Base-by-base conservation (phyloP, 2,113 vertebrate species). In the Platanista minor region DNA sequence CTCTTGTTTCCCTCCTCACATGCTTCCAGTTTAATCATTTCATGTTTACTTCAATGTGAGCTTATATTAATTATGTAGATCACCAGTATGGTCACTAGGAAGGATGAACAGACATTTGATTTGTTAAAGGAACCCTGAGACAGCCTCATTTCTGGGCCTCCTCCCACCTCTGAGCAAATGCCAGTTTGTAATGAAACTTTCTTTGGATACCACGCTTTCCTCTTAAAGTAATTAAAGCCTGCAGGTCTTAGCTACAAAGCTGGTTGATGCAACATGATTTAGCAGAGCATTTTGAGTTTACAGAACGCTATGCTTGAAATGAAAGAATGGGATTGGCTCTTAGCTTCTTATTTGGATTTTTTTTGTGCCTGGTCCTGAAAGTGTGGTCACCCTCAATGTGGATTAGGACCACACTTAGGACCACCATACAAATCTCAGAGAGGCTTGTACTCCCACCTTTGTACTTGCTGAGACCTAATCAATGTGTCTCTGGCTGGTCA, bases 101-200 rank as follows among this genome's bases (percentile, higher is more conserved):
- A 82, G 29, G 49, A 85, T 64, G 41, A 80, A 86, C 29, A 93
- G 74, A 67, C 23, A 80, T 9, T 92, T 77, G 43, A 69, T 59
- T 93, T 97, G 78, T 39, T 78, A n/a, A 89, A 83, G 31, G 52
- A 82, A 85, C 36, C 33, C 62, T n/a, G 46, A 92, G 57, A 95
- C 46, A 87, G n/a, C 43, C 18, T 84, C 21, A 67, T 59, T 85
- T 67, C 43, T 69, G 69, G 81, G 61, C 12, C 11, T 61, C 25
- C 59, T 39, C 59, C n/a, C 57, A 54, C 17, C 41, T 2, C 18
- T 20, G 71, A 90, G 67, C 31, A 80, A 92, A 67, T 90, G 21
- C 31, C 81, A 52, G 36, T 81, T 85, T 92, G 62, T 91, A 88
- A 74, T 57, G 66, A 94, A 66, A 71, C 46, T 91, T 95, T 12